Conservation (phyloP, 1,140 invertebrate species). For the Oryzaephilus surinamensis region DNA sequence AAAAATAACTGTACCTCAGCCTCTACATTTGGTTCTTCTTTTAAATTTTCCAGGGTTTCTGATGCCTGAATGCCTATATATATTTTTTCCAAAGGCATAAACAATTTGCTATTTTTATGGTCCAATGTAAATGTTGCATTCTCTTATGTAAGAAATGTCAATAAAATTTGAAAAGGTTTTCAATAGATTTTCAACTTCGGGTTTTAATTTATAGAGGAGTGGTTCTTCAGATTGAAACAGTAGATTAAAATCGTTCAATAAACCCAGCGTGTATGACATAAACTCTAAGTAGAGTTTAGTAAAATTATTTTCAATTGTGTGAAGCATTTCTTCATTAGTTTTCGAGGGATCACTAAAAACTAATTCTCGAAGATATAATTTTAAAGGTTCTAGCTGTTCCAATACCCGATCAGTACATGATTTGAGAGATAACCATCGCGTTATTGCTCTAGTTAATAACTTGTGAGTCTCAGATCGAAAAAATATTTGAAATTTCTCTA, state of each 20-base stretch:
- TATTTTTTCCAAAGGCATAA: constrained; percentile 10
- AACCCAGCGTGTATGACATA: constrained; percentile 22
- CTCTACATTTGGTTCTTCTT: background rate
- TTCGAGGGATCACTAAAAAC: constrained; percentile 30
- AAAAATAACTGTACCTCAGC: constrained; percentile 4
- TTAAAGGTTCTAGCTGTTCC: constrained; percentile 29
- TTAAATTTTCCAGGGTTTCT: background rate
- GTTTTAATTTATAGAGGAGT: constrained; percentile 24
- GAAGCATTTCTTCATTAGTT: constrained; percentile 29
- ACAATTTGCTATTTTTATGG: constrained; percentile 6
- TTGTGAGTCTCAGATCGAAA: constrained; percentile 30
- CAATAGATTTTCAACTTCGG: constrained; percentile 14
- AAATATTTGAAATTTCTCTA: too few relatives aligned
- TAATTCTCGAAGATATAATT: constrained; percentile 26
- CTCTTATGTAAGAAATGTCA: constrained; percentile 1
- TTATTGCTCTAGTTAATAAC: constrained; percentile 27
- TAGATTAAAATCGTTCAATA: constrained; percentile 29
- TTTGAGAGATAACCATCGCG: constrained; percentile 33
- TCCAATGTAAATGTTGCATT: constrained; percentile 7
- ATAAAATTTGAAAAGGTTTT: constrained; percentile 8
- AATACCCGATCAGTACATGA: constrained; percentile 30
- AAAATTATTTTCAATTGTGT: constrained; percentile 26
- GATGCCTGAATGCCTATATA: constrained; percentile 9
- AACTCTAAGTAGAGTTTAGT: constrained; percentile 30
- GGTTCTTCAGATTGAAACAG: constrained; percentile 29